Evolutionary conservation across 2,797 vertebrate genomes (phyloP), one percentile per base, ranked within the genome.

Genomic region (Sebastiscus tertius): DNA sequence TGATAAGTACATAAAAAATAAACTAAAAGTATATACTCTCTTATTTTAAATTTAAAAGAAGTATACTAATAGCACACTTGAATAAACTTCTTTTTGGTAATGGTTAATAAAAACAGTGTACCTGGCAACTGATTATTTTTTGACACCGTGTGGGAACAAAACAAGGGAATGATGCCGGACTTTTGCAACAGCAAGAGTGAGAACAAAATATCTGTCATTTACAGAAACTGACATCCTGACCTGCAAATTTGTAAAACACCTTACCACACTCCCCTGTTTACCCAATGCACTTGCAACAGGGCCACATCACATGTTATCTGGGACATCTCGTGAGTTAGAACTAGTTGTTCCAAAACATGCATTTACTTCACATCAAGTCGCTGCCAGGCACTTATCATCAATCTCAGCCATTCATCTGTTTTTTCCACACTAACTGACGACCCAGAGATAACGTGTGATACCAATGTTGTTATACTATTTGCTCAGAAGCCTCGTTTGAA

Each of bases 181-280:
- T 67, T 65, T 86, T 83, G 82, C 75, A 87, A 87, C 64, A 60
- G 20, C 2, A 39, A 49, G 58, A 54, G 68, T 20, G 24, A 76
- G 58, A 85, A 81, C 49, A 79, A 76, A 71, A 33, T 11, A 24
- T 24, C 24, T 80, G 27, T 60, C 2, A 24, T 82, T 92, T 80
- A 86, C 82, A 80, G 72, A 86, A 89, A 92, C 72, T 75, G 54
- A 81, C 77, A 65, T 34, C 18, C 12, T 69, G 49, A 66, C 14
- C 22, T n/a, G 10, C 6, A 1, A 46, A 24, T 88, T 84, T 81
- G 63, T 69, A 39, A 79, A 81, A 83, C 70, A 72, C 33, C 60
- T 88, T 83, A 49, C 18, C 13, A 36, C 64, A 82, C 18, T 31
- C 1, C 1, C 3, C 2, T 6, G 8, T 8, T 92, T 88, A 22